Evolutionary conservation across 2,888 invertebrate genomes (phyloP).

Genomic region (Apotomis betuletana): DNA sequence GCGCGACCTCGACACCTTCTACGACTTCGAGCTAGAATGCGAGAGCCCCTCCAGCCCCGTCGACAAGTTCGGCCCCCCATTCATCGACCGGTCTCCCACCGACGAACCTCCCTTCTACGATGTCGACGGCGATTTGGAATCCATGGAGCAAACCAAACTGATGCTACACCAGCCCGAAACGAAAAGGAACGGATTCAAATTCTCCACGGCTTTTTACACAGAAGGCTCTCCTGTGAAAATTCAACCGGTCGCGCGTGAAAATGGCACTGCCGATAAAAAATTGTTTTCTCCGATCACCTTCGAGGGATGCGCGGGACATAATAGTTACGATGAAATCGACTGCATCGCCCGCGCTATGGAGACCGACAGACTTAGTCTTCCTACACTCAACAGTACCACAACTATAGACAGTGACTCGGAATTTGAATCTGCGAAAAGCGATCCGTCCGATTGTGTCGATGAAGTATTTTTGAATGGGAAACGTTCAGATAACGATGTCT

Average conservation of each 20-base stretch:
- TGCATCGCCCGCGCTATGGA: constrained; percentile 54
- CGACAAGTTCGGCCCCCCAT: constrained; percentile 82
- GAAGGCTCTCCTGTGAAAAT: constrained; percentile 72
- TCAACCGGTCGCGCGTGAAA: constrained; percentile 74
- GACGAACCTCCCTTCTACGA: constrained; percentile 82
- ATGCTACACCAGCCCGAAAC: constrained; percentile 77
- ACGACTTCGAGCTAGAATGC: constrained; percentile 86
- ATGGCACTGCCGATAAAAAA: constrained; percentile 72
- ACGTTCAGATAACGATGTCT: constrained; percentile 56
- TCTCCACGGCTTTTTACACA: constrained; percentile 72
- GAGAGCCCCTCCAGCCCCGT: constrained; percentile 88
- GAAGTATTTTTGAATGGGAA: constrained; percentile 61
- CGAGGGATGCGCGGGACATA: constrained; percentile 76
- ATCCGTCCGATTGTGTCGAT: constrained; percentile 69
- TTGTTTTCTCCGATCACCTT: constrained; percentile 78
- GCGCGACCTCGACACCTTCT: constrained; percentile 83
- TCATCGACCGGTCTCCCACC: constrained; percentile 79
- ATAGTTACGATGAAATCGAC: constrained; percentile 73
- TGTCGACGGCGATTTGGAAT: constrained; percentile 75
- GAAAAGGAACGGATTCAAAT: constrained; percentile 76
- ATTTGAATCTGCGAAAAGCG: constrained; percentile 78
- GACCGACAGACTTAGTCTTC: constrained; percentile 58
- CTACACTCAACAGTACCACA: constrained; percentile 54
- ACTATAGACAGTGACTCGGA: constrained; percentile 74
- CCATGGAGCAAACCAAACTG: constrained; percentile 64